These are phyloP conservation scores for Nyleta sp. DNA, from an alignment of 2,888 invertebrate species.

Conservation along the genomic window DNA sequence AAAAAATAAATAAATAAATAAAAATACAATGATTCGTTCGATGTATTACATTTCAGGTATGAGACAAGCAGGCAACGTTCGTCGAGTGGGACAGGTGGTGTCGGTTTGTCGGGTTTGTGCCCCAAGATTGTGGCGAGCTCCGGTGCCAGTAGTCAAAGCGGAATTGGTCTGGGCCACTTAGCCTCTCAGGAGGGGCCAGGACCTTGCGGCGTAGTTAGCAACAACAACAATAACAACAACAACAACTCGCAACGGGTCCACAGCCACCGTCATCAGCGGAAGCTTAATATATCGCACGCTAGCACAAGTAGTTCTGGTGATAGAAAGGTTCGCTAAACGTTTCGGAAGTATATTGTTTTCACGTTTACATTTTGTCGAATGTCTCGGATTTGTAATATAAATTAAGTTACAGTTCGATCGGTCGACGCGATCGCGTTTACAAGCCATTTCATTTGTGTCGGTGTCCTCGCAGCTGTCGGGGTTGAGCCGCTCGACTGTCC, in stretches of 20 bases:
- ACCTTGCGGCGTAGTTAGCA: conserved; percentile 73
- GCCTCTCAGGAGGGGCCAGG: conserved; percentile 78
- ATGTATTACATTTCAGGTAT: conserved; percentile 77
- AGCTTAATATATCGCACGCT: conserved; percentile 77
- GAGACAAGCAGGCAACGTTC: conserved; percentile 81
- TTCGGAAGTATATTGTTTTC: too few relatives aligned
- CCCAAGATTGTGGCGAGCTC: conserved; percentile 79
- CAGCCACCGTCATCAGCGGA: conserved; percentile 78
- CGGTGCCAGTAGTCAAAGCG: conserved; percentile 76
- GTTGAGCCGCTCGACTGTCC: conserved; percentile 72
- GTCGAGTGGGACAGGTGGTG: conserved; percentile 78
- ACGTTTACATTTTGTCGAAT: conserved; percentile 27
- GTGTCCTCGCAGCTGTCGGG: conserved; percentile 66
- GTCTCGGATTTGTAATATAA: too few relatives aligned
- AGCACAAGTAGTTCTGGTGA: conserved; percentile 72
- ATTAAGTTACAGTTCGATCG: too few relatives aligned
- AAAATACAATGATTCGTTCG: not conserved
- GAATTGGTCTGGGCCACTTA: conserved; percentile 79
- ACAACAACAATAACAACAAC: conserved; percentile 59
- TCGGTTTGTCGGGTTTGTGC: conserved; percentile 79
- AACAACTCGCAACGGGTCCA: conserved; percentile 74
- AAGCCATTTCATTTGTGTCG: conserved; percentile 37
- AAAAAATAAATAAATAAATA: not conserved
- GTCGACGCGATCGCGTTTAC: too few relatives aligned
- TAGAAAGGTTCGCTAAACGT: conserved; percentile 75